Evolutionary conservation across 1,140 invertebrate genomes (phyloP).

Genomic region (Episyrphus balteatus): DNA sequence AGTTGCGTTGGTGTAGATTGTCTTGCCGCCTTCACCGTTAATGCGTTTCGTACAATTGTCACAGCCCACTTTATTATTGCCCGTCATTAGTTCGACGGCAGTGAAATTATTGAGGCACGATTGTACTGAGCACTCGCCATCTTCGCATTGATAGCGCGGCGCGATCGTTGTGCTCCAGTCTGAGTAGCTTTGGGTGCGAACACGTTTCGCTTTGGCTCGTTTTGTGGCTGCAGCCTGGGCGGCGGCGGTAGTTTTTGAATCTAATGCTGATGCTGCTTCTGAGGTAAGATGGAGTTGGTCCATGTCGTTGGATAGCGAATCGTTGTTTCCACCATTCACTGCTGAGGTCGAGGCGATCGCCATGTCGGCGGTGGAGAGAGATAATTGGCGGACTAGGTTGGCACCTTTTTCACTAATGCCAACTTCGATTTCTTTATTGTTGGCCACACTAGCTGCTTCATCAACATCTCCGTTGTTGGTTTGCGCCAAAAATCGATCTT

Average conservation of each 20-base stretch:
- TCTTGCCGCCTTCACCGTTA: slow-evolving; percentile 53
- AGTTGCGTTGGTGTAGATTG: slow-evolving; percentile 77
- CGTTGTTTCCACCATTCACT: slow-evolving; percentile 2
- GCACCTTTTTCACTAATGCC: slow-evolving; percentile 27
- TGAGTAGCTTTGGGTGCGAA: slow-evolving; percentile 31
- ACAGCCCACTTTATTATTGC: slow-evolving; percentile 86
- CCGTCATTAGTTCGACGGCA: slow-evolving; percentile 73
- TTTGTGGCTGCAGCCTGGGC: neutral
- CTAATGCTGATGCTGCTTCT: slow-evolving; percentile 1
- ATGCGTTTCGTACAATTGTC: slow-evolving; percentile 72
- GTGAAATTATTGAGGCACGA: slow-evolving; percentile 90
- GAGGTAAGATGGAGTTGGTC: neutral
- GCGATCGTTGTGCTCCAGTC: slow-evolving; percentile 44
- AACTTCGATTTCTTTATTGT: slow-evolving; percentile 16
- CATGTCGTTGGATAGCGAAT: neutral
- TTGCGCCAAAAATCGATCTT: slow-evolving; percentile 3
- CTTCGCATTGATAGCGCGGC: slow-evolving; percentile 55
- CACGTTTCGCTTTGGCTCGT: slow-evolving; percentile 17
- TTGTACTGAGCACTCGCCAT: slow-evolving; percentile 70
- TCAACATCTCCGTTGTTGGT: neutral
- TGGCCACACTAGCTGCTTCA: neutral
- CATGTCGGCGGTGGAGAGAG: neutral
- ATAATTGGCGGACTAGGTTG: slow-evolving; percentile 20
- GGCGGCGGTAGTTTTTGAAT: neutral
- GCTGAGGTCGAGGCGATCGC: neutral